Evolutionary conservation across 1,140 invertebrate genomes (phyloP), one percentile per base, ranked within the genome.

Genomic region (Magallana ariakensis): DNA sequence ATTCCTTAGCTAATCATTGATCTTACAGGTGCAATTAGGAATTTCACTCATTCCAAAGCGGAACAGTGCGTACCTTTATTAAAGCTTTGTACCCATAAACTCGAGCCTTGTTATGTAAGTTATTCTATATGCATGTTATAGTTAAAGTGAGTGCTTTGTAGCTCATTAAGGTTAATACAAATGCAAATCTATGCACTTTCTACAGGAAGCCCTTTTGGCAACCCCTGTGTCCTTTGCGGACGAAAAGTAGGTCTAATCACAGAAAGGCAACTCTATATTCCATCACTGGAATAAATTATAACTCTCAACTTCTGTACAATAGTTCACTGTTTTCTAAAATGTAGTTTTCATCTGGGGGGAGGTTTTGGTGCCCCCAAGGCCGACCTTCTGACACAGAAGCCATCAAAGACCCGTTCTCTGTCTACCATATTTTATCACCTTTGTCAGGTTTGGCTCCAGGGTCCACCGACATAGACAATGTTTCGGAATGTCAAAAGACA

Each of bases 1-100:
- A 26, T 4, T 75, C 66, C 33, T 46, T 46, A 46, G 33, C 22
- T 75, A 75, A 75, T 75, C 66, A 26, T 13, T 13, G 33, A 75
- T 75, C 66, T 26, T 26, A 33, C 66, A 75, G 66, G 66, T 75
- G 66, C 66, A 75, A 75, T 13, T 33, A 11, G 66, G 66, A 75
- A 75, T 75, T 75, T 75, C 26, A 75, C 33, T 75, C 66, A 75
- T 75, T 75, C 33, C 11, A 1, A 75, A 22, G 5, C 26, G 33
- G 33, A 75, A 75, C 66, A 75, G 26, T 26, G 15, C 19, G 22
- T 13, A 1, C 22, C 4, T 75, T 75, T 19, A 75, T 75, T 26
- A 46, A 4, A 46, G 33, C 22, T 6, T 13, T 11, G 66, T 13
- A 75, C 22, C 13, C 9, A 15, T 66, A 75, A 75, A 70, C 26